Conservation (phyloP, 2,113 vertebrate species). For the Chaetodon auriga region DNA sequence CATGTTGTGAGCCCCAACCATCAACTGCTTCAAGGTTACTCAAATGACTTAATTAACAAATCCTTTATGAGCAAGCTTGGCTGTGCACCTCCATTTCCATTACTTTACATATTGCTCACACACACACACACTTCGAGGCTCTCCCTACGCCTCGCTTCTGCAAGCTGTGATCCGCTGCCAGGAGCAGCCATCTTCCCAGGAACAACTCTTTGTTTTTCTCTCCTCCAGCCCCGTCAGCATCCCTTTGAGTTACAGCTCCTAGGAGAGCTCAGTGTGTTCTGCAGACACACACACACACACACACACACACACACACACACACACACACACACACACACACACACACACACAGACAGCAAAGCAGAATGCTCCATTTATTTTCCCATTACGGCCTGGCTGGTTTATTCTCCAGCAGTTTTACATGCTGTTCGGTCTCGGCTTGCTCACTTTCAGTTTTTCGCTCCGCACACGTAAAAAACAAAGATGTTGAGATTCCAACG, state of each 20-base stretch:
- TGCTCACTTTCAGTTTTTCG: slow-evolving; percentile 34
- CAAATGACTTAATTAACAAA: slow-evolving; percentile 34
- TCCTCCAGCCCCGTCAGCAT: slow-evolving; percentile 68
- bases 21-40: slow-evolving; percentile 40
- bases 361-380: slow-evolving; percentile 80
- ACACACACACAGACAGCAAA: slow-evolving; percentile 42
- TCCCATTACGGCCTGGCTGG: slow-evolving; percentile 69
- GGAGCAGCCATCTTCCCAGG: slow-evolving; percentile 70
- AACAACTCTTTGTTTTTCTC: slow-evolving; percentile 72
- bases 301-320: slow-evolving; percentile 7
- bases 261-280: slow-evolving; percentile 57
- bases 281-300: too few species aligned
- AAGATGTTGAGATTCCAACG: slow-evolving; percentile 35
- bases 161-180: slow-evolving; percentile 65
- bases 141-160: slow-evolving; percentile 25
- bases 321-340: slow-evolving; percentile 15
- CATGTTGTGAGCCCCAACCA: not conserved
- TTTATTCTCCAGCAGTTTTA: slow-evolving; percentile 69
- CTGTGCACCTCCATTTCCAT: slow-evolving; percentile 13
- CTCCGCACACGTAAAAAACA: slow-evolving; percentile 29
- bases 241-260: slow-evolving; percentile 74
- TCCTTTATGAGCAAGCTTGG: slow-evolving; percentile 14
- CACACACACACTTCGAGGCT: not conserved
- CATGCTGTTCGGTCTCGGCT: slow-evolving; percentile 66
- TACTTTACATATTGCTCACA: slow-evolving; percentile 36